Percentiles rank a stretch among this genome's conserved stretches.
phyloP scores from a whole-genome alignment of 2,797 vertebrate species.

The Tadarida brasiliensis region DNA sequence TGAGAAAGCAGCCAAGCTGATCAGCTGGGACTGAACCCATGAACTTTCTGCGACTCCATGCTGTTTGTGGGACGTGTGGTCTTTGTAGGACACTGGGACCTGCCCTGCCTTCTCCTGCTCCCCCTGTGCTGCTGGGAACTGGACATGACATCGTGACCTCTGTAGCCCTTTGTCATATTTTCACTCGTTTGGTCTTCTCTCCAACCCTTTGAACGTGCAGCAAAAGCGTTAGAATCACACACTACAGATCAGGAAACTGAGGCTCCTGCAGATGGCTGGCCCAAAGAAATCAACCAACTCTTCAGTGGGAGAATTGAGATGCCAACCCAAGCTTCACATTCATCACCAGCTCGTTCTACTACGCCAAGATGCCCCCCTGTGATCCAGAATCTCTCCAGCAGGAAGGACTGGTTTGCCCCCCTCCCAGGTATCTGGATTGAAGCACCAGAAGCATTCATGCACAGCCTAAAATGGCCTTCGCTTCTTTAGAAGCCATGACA shows the following conservation, averaged over 20 bases:
- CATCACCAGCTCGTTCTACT: neutral
- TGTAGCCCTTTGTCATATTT: neutral
- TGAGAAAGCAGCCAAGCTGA: neutral
- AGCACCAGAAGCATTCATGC: neutral
- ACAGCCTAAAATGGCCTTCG: neutral
- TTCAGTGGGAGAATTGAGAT: neutral
- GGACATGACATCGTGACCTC: neutral
- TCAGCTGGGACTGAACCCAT: neutral
- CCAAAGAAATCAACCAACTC: neutral
- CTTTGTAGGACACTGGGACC: accelerated
- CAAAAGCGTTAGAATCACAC: neutral
- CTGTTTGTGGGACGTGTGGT: neutral
- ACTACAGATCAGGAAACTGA: neutral
- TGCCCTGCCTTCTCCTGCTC: neutral
- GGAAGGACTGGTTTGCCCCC: neutral
- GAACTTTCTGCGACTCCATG: neutral
- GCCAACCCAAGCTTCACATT: neutral
- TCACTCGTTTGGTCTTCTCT: neutral
- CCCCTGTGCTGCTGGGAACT: accelerated
- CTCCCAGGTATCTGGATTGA: neutral
- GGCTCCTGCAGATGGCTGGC: neutral
- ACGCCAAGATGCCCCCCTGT: accelerated
- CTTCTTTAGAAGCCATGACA: neutral
- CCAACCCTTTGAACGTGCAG: neutral
- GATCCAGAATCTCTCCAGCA: neutral